Percentiles rank a stretch among this genome's conserved stretches.
phyloP scores from a whole-genome alignment of 1,140 invertebrate genomes.

The Papilio polytes region DNA sequence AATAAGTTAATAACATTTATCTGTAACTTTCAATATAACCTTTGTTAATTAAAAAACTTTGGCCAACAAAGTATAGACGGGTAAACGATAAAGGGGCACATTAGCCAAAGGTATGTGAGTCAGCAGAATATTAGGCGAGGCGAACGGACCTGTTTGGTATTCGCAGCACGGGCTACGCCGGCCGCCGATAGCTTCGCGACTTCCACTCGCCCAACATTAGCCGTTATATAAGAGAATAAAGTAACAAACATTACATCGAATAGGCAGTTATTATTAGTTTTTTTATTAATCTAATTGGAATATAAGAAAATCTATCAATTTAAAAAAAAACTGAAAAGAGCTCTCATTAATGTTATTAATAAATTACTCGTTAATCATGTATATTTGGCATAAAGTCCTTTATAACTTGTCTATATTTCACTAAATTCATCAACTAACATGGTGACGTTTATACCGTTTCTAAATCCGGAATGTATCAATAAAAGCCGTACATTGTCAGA shows the following conservation, averaged over 20 bases:
- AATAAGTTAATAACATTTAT: background rate
- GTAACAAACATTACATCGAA: constrained; percentile 18
- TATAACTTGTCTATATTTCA: background rate
- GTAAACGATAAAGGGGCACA: constrained; percentile 64
- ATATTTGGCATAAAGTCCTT: background rate
- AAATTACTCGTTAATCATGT: background rate
- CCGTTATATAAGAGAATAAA: constrained; percentile 43
- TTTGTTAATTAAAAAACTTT: constrained; percentile 60
- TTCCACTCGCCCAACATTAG: constrained; percentile 46
- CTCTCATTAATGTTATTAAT: background rate
- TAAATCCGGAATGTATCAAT: constrained; percentile 50
- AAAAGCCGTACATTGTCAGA: constrained; percentile 52
- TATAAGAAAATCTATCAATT: too few relatives aligned
- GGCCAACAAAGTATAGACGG: constrained; percentile 52
- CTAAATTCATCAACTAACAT: background rate
- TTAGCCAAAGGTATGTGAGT: constrained; percentile 69
- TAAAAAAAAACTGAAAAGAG: background rate
- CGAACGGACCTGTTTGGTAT: constrained; percentile 65
- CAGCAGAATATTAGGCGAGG: constrained; percentile 71
- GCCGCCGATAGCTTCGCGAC: constrained; percentile 56
- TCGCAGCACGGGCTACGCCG: constrained; percentile 57
- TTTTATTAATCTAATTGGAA: too few relatives aligned
- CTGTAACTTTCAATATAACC: constrained; percentile 9
- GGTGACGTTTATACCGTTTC: background rate
- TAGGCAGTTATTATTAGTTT: background rate